Base-by-base conservation (phyloP, 2,113 vertebrate species). In the Rhabdomys dilectus region DNA sequence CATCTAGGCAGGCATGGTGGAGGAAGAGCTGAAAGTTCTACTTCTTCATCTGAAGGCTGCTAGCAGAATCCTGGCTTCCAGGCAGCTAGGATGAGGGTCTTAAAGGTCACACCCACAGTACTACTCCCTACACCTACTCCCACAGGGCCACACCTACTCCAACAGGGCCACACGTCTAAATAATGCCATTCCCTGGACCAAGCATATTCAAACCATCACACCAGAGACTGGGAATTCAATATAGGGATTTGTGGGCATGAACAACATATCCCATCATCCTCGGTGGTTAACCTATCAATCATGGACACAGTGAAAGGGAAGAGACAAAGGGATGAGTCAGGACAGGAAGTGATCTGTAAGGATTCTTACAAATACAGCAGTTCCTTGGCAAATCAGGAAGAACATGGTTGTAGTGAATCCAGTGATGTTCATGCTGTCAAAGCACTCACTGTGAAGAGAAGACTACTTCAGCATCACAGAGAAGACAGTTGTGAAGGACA, bases 401-500 rank as follows among this genome's bases (percentile, higher is more conserved):
- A 76, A 89, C 93, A 95, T 2, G 3, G 31, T 73, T 88, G 68
- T 39, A 29, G 85, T 36, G 86, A 87, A 81, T 42, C 70, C 48
- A 89, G 24, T 64, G 73, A 80, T 60, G 64, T 12, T 73, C n/a
- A 4, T 31, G 73, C 85, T n/a, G n/a, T 75, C 62, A 80, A 76
- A 88, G 73, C 87, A 64, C 73, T 96, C 19, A 7, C 21, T 26
- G 24, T 36, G 34, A 36, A 15, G 53, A 82, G 88, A 82, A 82
- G 64, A 31, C 56, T 93, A 75, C 84, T 80, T 58, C 42, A 82
- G n/a, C 68, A 76, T 84, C 53, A 92, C 80, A 42, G 4, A 51
- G 60, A 89, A 94, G 73, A 36, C 24, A 64, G 58, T 77, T 80
- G 89, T 90, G 85, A 60, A 93, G 91, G 56, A 95, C 75, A 53